phyloP scores from a whole-genome alignment of 2,113 vertebrate species.

The Malurus alboscapulatus region DNA sequence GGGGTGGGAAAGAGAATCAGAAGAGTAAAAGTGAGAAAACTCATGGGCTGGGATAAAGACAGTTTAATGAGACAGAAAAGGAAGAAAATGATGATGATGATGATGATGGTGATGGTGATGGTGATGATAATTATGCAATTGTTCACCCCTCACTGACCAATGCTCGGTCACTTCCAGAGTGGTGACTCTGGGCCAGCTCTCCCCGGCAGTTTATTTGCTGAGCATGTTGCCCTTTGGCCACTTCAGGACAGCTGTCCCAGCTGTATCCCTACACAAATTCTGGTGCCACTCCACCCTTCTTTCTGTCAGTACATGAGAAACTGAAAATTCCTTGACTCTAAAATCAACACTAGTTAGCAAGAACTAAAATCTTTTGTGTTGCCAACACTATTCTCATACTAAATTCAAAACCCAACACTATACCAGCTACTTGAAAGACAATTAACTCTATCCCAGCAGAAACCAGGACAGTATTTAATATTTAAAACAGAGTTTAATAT shows the following conservation, averaged over 20 bases:
- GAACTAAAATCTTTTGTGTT: neutral
- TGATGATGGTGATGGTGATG: neutral
- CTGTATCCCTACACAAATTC: neutral
- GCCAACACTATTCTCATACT: neutral
- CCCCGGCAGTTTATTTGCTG: neutral
- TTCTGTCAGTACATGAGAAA: neutral
- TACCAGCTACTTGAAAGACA: neutral
- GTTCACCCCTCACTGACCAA: rapidly evolving
- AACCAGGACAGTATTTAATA: neutral
- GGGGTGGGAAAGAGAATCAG: neutral
- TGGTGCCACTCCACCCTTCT: neutral
- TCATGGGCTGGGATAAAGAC: neutral
- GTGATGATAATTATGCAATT: neutral
- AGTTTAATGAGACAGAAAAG: neutral
- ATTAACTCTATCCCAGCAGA: neutral
- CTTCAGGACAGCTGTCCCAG: neutral
- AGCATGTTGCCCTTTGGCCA: neutral
- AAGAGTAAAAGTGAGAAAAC: neutral
- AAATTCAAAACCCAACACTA: neutral
- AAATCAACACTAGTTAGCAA: neutral
- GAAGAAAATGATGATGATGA: neutral
- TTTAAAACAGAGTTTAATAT: neutral
- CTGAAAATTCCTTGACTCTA: neutral
- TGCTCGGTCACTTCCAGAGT: neutral
- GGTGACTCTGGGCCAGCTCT: neutral